These are phyloP conservation scores for Myotis lucifugus DNA, from an alignment of 2,113 vertebrate genomes.

Conservation along the genomic window DNA sequence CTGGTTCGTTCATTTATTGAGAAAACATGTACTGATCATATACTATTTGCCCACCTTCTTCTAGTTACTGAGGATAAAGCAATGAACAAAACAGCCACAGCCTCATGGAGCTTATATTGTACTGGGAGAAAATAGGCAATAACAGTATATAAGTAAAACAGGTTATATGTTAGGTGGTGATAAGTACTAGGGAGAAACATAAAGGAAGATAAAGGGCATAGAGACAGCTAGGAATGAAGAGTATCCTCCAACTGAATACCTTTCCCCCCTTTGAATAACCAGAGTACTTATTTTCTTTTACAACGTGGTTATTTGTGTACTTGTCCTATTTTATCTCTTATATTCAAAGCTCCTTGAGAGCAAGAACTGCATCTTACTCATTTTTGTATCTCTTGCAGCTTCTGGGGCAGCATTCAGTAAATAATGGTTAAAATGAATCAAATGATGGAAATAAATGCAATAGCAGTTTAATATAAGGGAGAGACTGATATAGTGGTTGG, in stretches of 20 bases:
- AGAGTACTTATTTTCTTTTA: constrained; percentile 16
- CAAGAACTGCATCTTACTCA: not conserved
- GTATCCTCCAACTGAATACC: not conserved
- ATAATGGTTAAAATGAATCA: constrained; percentile 44
- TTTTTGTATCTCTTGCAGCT: constrained; percentile 15
- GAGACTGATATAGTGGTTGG: not conserved
- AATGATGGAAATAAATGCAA: constrained; percentile 38
- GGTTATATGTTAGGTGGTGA: not conserved
- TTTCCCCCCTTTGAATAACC: not conserved
- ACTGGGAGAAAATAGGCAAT: not conserved
- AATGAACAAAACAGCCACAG: not conserved
- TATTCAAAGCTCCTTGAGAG: not conserved
- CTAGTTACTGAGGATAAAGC: not conserved
- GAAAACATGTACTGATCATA: not conserved
- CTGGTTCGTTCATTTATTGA: constrained; percentile 7
- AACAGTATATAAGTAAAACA: constrained; percentile 50
- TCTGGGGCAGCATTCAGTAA: not conserved
- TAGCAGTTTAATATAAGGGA: constrained; percentile 10
- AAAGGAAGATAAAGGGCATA: not conserved
- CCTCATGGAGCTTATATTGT: not conserved
- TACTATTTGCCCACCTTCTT: not conserved
- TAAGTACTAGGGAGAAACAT: not conserved
- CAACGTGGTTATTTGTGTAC: not conserved
- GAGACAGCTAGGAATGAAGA: not conserved
- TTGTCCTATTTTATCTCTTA: not conserved